Percentiles rank a stretch among this genome's conserved stretches.
These are phyloP conservation scores for Temnothorax curvispinosus DNA, from an alignment of 1,140 invertebrate species.

Conservation along the genomic window DNA sequence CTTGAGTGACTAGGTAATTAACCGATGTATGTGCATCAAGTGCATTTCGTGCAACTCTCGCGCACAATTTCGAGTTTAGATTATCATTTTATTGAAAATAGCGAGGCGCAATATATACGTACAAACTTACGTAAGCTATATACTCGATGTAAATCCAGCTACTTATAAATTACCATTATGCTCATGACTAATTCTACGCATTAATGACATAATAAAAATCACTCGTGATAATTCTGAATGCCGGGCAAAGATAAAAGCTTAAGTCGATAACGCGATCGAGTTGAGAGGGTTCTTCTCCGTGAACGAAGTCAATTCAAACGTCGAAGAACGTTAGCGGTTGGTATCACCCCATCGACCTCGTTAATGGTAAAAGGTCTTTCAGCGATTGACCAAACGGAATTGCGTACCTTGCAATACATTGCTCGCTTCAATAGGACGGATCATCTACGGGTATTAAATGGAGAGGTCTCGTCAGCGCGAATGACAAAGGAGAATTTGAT, in stretches of 20 bases:
- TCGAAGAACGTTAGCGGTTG: slow-evolving; percentile 12
- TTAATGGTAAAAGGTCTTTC: slow-evolving; percentile 62
- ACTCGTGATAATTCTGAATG: not conserved
- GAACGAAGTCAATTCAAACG: not conserved
- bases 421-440: slow-evolving; percentile 50
- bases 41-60: not conserved
- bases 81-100: not conserved
- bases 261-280: slow-evolving; percentile 10
- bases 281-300: not conserved
- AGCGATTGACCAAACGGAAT: slow-evolving; percentile 56
- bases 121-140: not conserved
- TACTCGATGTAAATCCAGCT: not conserved
- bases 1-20: not conserved
- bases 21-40: not conserved
- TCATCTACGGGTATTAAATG: slow-evolving; percentile 23
- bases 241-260: not conserved
- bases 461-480: not conserved
- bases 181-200: not conserved
- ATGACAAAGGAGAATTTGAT: not conserved
- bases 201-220: not conserved
- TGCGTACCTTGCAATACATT: slow-evolving; percentile 37
- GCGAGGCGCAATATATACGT: not conserved
- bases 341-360: slow-evolving; percentile 56
- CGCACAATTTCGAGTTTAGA: not conserved
- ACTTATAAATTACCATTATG: not conserved